Conservation (phyloP, 1,140 invertebrate species). For the Bombus waltoni region DNA sequence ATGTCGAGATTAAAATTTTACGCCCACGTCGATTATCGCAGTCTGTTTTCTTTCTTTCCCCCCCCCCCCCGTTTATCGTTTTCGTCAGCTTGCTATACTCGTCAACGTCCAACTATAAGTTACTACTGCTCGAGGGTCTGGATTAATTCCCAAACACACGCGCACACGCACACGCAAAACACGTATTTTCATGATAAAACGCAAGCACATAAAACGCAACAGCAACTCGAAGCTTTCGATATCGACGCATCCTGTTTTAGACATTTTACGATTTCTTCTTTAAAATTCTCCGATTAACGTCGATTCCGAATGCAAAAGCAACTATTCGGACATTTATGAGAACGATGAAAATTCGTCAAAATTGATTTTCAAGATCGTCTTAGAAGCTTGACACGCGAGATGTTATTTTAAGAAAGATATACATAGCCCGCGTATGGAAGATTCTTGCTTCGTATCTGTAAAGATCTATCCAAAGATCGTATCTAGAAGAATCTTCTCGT, state of each 20-base stretch:
- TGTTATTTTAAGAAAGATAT: not conserved
- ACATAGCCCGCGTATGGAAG: not conserved
- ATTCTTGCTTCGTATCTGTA: not conserved
- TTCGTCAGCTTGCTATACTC: conserved; percentile 57
- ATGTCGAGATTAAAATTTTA: conserved; percentile 43
- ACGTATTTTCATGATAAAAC: not conserved
- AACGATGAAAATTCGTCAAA: not conserved
- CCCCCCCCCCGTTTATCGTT: conserved; percentile 42
- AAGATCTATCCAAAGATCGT: no score
- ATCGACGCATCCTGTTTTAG: not conserved
- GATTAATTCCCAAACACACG: not conserved
- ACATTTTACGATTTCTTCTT: not conserved
- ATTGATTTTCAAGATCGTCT: not conserved
- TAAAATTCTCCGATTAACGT: conserved; percentile 12
- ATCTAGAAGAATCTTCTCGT: conserved; percentile 4
- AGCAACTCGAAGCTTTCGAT: conserved; percentile 1
- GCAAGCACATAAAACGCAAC: not conserved
- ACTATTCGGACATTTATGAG: not conserved
- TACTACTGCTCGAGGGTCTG: conserved; percentile 29
- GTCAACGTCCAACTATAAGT: not conserved
- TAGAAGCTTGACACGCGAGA: not conserved
- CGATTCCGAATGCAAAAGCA: conserved; percentile 20
- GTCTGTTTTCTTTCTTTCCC: not conserved
- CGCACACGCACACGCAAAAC: no score
- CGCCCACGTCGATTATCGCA: conserved; percentile 45